phyloP scores from a whole-genome alignment of 2,888 invertebrate genomes.

The Euphydryas editha region DNA sequence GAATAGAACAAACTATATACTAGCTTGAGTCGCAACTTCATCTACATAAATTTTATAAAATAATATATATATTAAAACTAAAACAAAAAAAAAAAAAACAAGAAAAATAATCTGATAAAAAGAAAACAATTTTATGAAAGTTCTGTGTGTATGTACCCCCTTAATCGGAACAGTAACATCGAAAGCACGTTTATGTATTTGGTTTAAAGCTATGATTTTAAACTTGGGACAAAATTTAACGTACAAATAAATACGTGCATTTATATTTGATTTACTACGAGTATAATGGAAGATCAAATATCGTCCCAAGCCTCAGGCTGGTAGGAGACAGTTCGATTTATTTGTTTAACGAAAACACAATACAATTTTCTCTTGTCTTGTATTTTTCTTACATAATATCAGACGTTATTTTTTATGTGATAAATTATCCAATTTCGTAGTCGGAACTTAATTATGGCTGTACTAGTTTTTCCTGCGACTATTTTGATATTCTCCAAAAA shows the following conservation, averaged over 20 bases:
- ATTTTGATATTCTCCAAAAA: too few relatives aligned
- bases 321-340: neutral
- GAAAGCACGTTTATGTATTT: neutral
- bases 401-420: neutral
- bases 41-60: too few relatives aligned
- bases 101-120: too few relatives aligned
- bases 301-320: neutral
- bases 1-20: too few relatives aligned
- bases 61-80: too few relatives aligned
- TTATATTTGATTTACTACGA: neutral
- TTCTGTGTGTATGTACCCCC: neutral
- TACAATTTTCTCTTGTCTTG: neutral
- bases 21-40: too few relatives aligned
- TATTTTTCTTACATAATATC: neutral
- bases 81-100: too few relatives aligned
- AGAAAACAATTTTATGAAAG: neutral
- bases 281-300: neutral
- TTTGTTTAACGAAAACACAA: constrained; percentile 2
- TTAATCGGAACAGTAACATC: neutral
- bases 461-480: too few relatives aligned
- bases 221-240: constrained; percentile 2
- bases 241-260: neutral
- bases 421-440: too few relatives aligned
- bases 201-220: constrained; percentile 5
- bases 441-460: too few relatives aligned